Percentiles rank a stretch among this genome's conserved stretches.
These are phyloP conservation scores for Liposcelis brunnea DNA, from an alignment of 2,888 invertebrate species.

Conservation along the genomic window DNA sequence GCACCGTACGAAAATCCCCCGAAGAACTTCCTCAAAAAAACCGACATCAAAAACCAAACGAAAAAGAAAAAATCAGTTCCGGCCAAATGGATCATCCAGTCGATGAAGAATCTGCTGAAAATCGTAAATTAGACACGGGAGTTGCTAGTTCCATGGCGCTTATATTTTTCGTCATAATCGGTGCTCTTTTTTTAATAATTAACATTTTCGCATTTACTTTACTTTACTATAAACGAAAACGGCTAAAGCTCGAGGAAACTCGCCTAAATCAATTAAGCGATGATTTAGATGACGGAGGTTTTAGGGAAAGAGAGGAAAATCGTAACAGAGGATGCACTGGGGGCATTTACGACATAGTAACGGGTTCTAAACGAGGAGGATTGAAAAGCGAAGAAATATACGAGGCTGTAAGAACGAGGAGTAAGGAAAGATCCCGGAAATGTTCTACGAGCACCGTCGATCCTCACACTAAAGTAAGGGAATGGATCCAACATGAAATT, in stretches of 20 bases:
- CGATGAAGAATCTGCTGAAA: not conserved
- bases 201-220: constrained; percentile 52
- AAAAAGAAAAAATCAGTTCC: not conserved
- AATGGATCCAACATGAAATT: constrained; percentile 71
- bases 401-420: constrained; percentile 27
- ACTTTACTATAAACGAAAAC: constrained; percentile 47
- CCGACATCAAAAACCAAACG: not conserved
- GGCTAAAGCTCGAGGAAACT: constrained; percentile 29
- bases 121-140: not conserved
- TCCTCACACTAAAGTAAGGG: constrained; percentile 68
- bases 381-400: constrained; percentile 33
- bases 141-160: constrained; percentile 27
- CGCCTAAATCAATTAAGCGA: constrained; percentile 10
- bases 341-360: constrained; percentile 17
- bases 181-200: constrained; percentile 50
- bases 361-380: constrained; percentile 23
- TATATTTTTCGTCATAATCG: constrained; percentile 31
- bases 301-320: not conserved
- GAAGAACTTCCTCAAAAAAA: not conserved
- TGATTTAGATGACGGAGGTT: not conserved
- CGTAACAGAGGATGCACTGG: constrained; percentile 1
- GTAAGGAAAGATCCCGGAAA: constrained; percentile 36
- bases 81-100: constrained; percentile 1
- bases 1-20: constrained; percentile 10
- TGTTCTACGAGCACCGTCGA: constrained; percentile 67